These are phyloP conservation scores for Andrena flavipes DNA, from an alignment of 2,888 invertebrate genomes.

Conservation along the genomic window DNA sequence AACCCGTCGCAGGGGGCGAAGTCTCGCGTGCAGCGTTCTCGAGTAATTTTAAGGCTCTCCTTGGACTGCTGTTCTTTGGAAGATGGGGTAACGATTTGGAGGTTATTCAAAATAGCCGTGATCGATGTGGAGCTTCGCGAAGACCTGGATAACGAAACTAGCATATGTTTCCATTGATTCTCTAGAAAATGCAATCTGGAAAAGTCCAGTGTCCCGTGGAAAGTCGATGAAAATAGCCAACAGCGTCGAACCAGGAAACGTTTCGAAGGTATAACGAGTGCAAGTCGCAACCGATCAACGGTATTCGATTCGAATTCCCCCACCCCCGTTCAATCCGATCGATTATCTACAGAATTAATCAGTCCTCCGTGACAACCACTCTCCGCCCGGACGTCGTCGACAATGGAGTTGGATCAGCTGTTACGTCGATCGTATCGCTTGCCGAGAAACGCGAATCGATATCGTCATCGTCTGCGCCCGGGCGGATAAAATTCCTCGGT, in stretches of 20 bases:
- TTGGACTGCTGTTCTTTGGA: no score
- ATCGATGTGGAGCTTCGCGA: not conserved
- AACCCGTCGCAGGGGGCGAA: not conserved
- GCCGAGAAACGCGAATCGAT: conserved; percentile 59
- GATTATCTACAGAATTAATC: conserved; percentile 76
- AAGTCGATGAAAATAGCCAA: not conserved
- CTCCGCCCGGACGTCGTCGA: conserved; percentile 62
- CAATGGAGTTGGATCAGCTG: conserved; percentile 46
- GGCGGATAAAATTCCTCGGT: conserved; percentile 42
- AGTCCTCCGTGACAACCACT: conserved; percentile 71
- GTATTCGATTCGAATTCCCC: conserved; percentile 56
- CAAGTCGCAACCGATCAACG: conserved; percentile 58
- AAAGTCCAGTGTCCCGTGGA: not conserved
- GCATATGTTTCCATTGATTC: not conserved
- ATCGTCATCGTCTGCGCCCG: conserved; percentile 32
- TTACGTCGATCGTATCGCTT: conserved; percentile 56
- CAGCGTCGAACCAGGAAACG: conserved; percentile 45
- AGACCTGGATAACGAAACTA: not conserved
- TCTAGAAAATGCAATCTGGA: no score
- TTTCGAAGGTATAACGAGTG: conserved; percentile 19
- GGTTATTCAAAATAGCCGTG: no score
- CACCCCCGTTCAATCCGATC: conserved; percentile 67
- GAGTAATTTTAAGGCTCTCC: no score
- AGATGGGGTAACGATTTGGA: no score
- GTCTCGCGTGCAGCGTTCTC: not conserved